phyloP scores from a whole-genome alignment of 2,888 invertebrate genomes.

The Clepsis dumicolana region DNA sequence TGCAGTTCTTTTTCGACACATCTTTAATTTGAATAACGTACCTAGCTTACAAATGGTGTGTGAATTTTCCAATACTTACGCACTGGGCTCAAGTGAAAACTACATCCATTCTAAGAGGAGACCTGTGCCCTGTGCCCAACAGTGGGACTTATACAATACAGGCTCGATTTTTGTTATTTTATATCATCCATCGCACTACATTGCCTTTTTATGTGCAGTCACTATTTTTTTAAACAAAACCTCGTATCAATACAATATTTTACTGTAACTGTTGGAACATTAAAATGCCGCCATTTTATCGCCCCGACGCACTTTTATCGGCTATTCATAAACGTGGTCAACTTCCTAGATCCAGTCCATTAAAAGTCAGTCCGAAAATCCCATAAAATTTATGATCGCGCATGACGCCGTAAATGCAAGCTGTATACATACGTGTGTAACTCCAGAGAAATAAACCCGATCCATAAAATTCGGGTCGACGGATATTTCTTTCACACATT shows the following conservation, averaged over 20 bases:
- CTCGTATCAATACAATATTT: constrained; percentile 9
- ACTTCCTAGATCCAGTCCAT: constrained; percentile 62
- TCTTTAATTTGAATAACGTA: no score
- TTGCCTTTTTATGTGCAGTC: no score
- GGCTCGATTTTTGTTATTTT: background rate
- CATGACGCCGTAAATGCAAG: constrained; percentile 76
- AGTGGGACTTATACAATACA: no score
- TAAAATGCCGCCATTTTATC: constrained; percentile 39
- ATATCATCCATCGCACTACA: no score
- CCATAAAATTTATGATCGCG: constrained; percentile 77
- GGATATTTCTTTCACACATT: constrained; percentile 62
- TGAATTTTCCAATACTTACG: no score
- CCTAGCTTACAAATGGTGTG: no score
- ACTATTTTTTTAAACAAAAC: background rate
- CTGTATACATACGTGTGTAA: constrained; percentile 51
- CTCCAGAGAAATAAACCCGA: constrained; percentile 61
- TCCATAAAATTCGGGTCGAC: constrained; percentile 69
- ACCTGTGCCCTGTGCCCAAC: no score
- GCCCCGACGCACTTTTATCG: constrained; percentile 53
- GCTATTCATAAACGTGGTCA: constrained; percentile 62
- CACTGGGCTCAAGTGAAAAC: no score
- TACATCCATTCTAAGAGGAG: no score
- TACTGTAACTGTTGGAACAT: constrained; percentile 19
- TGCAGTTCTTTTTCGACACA: no score
- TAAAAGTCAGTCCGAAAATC: constrained; percentile 69